Conservation (phyloP, 2,113 vertebrate species). For the Poeciliopsis retropinna region DNA sequence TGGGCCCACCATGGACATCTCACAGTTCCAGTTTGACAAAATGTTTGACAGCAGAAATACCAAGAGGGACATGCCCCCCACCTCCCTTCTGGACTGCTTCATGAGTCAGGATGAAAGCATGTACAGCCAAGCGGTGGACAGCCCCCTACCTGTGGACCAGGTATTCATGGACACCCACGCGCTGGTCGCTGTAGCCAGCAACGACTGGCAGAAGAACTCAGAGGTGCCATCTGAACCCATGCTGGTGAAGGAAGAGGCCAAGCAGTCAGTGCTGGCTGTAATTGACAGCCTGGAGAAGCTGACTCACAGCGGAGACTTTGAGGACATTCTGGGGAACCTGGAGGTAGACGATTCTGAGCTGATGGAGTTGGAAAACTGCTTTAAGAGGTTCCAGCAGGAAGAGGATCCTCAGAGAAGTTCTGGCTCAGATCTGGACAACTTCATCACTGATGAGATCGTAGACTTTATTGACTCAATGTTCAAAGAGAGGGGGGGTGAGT, state of each 20-base stretch:
- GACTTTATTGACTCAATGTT: conserved; percentile 70
- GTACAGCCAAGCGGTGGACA: conserved; percentile 46
- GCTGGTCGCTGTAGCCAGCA: conserved; percentile 60
- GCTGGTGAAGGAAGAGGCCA: conserved; percentile 63
- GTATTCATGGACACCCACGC: conserved; percentile 73
- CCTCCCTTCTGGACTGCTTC: conserved; percentile 79
- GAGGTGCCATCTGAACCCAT: accelerated
- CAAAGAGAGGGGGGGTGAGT: conserved; percentile 45
- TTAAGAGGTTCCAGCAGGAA: conserved; percentile 62
- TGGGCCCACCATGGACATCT: conserved; percentile 65
- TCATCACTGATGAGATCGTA: conserved; percentile 55
- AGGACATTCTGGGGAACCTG: conserved; percentile 47
- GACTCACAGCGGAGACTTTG: conserved; percentile 20
- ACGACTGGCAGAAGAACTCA: conserved; percentile 22
- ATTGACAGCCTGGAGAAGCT: conserved; percentile 68
- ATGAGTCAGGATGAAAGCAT: conserved; percentile 75
- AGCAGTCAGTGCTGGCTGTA: conserved; percentile 54
- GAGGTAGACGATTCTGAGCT: conserved; percentile 21
- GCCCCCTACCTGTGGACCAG: conserved; percentile 68
- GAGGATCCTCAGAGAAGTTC: neutral
- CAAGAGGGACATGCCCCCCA: conserved; percentile 21
- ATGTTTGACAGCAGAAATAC: conserved; percentile 1
- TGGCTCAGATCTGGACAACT: conserved; percentile 43
- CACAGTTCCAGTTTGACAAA: conserved; percentile 52
- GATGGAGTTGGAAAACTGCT: conserved; percentile 70